phyloP scores from a whole-genome alignment of 2,113 vertebrate species.

The Eurystomus gularis region DNA sequence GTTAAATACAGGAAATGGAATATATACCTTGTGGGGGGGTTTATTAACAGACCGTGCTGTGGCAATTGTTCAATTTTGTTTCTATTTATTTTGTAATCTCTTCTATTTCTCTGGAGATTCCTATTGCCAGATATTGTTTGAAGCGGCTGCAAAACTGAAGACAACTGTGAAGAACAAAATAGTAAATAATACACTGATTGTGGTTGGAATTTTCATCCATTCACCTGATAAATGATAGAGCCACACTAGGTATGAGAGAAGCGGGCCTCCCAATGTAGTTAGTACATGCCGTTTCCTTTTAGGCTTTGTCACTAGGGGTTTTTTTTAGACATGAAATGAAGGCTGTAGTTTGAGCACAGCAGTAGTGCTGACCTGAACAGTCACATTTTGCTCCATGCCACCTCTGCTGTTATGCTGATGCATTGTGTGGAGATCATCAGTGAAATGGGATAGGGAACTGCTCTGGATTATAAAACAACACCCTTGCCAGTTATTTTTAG shows the following conservation, averaged over 20 bases:
- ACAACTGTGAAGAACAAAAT: neutral
- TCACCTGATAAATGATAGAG: neutral
- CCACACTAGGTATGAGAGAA: neutral
- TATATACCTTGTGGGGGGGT: neutral
- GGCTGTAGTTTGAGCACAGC: neutral
- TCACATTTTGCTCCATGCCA: neutral
- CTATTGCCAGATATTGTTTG: neutral
- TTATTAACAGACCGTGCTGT: neutral
- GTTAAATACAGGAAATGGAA: slow-evolving; percentile 9
- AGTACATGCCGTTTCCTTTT: neutral
- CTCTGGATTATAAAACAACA: neutral
- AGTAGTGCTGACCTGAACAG: slow-evolving; percentile 4
- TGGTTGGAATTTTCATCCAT: neutral
- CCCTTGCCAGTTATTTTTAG: neutral
- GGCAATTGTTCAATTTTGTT: neutral
- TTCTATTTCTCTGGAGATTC: neutral
- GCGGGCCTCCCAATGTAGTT: neutral
- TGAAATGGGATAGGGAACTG: neutral
- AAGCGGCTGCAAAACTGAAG: neutral
- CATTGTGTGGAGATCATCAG: neutral
- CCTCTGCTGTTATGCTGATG: neutral
- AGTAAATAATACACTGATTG: neutral
- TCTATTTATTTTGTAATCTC: neutral
- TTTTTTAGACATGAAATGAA: neutral
- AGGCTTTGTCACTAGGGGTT: neutral